These are phyloP conservation scores for Plutomurus gul DNA, from an alignment of 1,140 invertebrate genomes.

Conservation along the genomic window DNA sequence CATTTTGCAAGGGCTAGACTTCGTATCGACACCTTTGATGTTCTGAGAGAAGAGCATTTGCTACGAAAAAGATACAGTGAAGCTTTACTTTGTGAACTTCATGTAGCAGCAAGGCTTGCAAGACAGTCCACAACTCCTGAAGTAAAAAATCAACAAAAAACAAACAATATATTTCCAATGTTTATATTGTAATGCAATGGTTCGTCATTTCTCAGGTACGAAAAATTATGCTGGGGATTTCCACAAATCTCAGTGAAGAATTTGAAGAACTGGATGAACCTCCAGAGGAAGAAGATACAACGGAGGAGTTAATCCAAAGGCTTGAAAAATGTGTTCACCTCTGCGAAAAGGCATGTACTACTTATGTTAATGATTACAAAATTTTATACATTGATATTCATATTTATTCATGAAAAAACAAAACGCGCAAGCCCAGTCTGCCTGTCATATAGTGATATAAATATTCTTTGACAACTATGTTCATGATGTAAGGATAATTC, in stretches of 20 bases:
- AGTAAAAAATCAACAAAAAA: constrained; percentile 35
- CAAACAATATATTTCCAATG: no score
- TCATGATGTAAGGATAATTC: no score
- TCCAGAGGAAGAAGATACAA: constrained; percentile 49
- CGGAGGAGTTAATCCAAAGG: constrained; percentile 51
- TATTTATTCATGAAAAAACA: no score
- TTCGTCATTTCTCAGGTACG: no score
- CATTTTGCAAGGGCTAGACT: constrained; percentile 48
- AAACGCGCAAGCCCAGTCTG: no score
- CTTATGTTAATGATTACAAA: no score
- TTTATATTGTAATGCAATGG: no score
- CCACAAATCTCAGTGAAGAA: constrained; percentile 48
- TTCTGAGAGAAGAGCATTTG: constrained; percentile 44
- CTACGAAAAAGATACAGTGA: constrained; percentile 49
- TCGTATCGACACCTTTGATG: constrained; percentile 50
- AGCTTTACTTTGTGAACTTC: constrained; percentile 53
- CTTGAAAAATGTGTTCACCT: constrained; percentile 50
- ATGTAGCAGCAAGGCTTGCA: constrained; percentile 50
- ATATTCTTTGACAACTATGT: no score
- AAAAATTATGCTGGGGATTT: constrained; percentile 53
- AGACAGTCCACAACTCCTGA: constrained; percentile 49
- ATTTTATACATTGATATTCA: no score
- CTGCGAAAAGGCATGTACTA: constrained; percentile 48
- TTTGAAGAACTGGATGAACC: constrained; percentile 47
- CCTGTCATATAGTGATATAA: no score